Conservation (phyloP, 1,140 invertebrate species). For the Choristoneura fumiferana region DNA sequence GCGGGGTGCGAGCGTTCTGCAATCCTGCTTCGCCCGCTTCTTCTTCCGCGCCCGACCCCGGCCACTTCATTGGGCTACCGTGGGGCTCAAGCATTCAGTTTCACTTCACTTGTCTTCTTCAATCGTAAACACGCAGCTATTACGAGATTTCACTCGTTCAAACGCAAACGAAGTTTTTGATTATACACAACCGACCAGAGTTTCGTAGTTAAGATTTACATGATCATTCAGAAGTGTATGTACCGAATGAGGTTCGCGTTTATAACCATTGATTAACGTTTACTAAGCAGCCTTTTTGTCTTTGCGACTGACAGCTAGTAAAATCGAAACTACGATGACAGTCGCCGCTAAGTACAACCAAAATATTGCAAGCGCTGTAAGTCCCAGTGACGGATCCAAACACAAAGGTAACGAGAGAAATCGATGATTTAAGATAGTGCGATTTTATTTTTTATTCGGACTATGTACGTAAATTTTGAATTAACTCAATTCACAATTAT, state of each 20-base stretch:
- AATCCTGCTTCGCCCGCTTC: constrained; percentile 71
- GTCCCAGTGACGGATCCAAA: constrained; percentile 57
- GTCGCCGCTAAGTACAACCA: constrained; percentile 70
- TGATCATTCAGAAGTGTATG: constrained; percentile 49
- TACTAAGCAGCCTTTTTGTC: constrained; percentile 63
- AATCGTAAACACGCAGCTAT: constrained; percentile 57
- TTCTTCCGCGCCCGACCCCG: constrained; percentile 73
- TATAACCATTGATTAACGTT: constrained; percentile 54
- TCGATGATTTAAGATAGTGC: constrained; percentile 34
- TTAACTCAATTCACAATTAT: constrained; percentile 52
- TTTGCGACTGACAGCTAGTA: constrained; percentile 67
- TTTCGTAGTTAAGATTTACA: constrained; percentile 52
- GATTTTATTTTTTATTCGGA: constrained; percentile 45
- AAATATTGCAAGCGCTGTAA: constrained; percentile 68
- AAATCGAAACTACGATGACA: constrained; percentile 70
- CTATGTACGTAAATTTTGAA: constrained; percentile 38
- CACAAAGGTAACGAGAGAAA: constrained; percentile 52
- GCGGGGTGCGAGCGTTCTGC: constrained; percentile 63
- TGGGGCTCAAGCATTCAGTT: constrained; percentile 79
- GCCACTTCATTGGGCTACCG: constrained; percentile 79
- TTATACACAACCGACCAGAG: constrained; percentile 22
- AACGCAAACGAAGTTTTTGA: not conserved
- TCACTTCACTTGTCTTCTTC: constrained; percentile 53
- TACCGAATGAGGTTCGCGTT: constrained; percentile 38
- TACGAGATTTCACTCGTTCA: constrained; percentile 14